These are phyloP conservation scores for Nymphalis urticae DNA, from an alignment of 2,888 invertebrate genomes.

Conservation along the genomic window DNA sequence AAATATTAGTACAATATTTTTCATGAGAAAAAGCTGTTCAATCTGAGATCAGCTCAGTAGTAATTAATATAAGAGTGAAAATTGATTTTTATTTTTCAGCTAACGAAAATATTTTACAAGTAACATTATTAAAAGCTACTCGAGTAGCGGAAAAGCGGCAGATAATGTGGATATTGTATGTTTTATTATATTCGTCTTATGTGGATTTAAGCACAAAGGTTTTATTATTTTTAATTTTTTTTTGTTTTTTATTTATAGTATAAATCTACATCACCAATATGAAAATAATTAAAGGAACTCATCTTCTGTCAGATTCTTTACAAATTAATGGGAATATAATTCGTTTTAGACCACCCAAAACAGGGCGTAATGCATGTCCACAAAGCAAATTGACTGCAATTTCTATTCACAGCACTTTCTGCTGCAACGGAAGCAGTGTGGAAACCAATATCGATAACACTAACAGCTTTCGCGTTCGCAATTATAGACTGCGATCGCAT, in stretches of 20 bases:
- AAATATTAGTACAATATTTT: neutral
- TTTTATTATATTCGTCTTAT: neutral
- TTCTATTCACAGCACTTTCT: constrained; percentile 54
- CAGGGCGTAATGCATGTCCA: neutral
- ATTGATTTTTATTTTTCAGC: neutral
- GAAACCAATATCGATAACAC: constrained; percentile 60
- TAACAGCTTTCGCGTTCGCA: constrained; percentile 56
- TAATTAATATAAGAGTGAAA: neutral
- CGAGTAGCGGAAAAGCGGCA: neutral
- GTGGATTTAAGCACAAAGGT: too few species aligned
- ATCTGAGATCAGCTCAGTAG: neutral
- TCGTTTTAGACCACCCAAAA: too few species aligned
- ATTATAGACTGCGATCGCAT: constrained; percentile 42
- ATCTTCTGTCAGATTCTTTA: too few species aligned
- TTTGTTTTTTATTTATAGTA: too few species aligned
- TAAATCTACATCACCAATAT: too few species aligned
- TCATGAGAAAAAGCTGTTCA: neutral
- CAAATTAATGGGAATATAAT: too few species aligned
- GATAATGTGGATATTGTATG: neutral
- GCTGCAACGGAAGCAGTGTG: constrained; percentile 44
- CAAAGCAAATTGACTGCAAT: constrained; percentile 46
- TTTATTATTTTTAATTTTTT: too few species aligned
- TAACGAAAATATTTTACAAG: neutral
- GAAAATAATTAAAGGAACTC: too few species aligned
- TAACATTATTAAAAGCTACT: neutral